Conservation (phyloP, 2,113 vertebrate species). For the Epinephelus lanceolatus region DNA sequence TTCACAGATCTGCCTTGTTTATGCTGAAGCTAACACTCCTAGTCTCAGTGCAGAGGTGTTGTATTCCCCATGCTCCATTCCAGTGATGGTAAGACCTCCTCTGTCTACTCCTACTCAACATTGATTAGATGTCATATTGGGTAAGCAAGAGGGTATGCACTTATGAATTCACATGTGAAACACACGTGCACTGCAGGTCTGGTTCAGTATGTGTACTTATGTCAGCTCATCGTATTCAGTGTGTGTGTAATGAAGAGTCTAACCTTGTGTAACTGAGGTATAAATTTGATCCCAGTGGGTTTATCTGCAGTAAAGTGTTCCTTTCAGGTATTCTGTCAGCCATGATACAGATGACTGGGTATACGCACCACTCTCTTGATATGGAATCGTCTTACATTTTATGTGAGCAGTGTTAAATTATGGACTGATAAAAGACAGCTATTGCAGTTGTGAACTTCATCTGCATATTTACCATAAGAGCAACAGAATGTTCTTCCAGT, state of each 20-base stretch:
- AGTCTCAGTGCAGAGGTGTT: conserved; percentile 27
- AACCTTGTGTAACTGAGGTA: not conserved
- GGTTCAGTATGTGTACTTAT: not conserved
- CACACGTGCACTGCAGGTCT: not conserved
- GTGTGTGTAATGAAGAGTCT: conserved; percentile 5
- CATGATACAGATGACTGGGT: conserved; percentile 19
- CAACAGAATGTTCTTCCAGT: not conserved
- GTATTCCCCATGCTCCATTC: not conserved
- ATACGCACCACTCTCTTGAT: not conserved
- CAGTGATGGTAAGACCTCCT: conserved; percentile 27
- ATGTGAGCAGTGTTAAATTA: conserved; percentile 35
- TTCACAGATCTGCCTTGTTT: conserved; percentile 17
- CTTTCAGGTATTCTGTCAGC: conserved; percentile 15
- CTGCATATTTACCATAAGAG: conserved; percentile 3
- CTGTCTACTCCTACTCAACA: conserved; percentile 9
- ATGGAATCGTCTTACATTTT: conserved; percentile 11
- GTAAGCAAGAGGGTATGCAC: not conserved
- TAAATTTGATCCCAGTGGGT: not conserved
- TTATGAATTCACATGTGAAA: not conserved
- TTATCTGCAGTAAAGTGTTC: not conserved
- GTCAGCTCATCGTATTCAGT: conserved; percentile 4
- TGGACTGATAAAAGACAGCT: conserved; percentile 26
- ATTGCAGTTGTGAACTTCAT: conserved; percentile 2
- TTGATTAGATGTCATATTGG: not conserved
- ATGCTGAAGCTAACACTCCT: conserved; percentile 18